phyloP scores from a whole-genome alignment of 2,113 vertebrate species.

The Lethenteron camtschaticum region DNA sequence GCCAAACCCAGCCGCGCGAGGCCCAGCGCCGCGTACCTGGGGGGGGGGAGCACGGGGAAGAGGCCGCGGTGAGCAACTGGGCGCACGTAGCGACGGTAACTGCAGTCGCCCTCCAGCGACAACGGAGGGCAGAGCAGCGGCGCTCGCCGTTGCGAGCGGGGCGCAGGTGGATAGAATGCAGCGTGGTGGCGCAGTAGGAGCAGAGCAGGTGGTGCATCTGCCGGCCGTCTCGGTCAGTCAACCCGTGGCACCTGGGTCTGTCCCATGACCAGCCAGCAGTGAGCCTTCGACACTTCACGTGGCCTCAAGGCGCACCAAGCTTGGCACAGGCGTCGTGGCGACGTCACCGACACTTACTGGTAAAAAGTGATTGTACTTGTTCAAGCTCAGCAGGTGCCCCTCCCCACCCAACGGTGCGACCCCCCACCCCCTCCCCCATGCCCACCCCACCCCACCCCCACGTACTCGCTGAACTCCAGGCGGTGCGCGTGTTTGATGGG shows the following conservation, averaged over 20 bases:
- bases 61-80: background rate
- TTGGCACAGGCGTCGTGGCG: too few species aligned
- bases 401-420: background rate
- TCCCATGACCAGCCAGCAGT: too few species aligned
- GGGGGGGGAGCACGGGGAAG: background rate
- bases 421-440: background rate
- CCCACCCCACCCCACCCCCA: constrained; percentile 6
- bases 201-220: too few species aligned
- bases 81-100: background rate
- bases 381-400: background rate
- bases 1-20: constrained; percentile 39
- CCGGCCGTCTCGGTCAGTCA: too few species aligned
- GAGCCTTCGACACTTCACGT: too few species aligned
- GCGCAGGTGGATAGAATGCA: too few species aligned
- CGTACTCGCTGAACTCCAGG: constrained; percentile 53
- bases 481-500: constrained; percentile 38
- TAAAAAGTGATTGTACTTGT: too few species aligned
- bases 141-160: too few species aligned
- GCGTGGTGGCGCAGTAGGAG: too few species aligned
- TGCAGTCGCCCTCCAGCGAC: background rate
- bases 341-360: too few species aligned
- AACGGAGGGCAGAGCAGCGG: background rate
- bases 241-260: too few species aligned
- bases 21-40: constrained; percentile 46
- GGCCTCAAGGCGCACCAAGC: too few species aligned